Evolutionary conservation across 2,113 vertebrate genomes (phyloP).

Genomic region (Pyrgilauda ruficollis): DNA sequence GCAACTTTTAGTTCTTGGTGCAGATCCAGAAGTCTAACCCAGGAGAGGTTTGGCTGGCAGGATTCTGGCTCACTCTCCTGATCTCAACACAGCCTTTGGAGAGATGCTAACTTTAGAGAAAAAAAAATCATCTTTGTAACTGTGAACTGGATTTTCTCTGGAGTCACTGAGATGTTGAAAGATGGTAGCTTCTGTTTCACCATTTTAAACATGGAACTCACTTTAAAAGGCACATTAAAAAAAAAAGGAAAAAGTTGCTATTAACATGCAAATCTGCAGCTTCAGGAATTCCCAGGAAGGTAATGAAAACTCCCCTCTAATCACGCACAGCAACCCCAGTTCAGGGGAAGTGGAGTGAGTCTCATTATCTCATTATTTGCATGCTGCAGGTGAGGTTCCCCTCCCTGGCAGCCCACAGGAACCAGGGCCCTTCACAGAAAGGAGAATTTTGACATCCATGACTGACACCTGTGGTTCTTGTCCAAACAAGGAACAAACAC

Average conservation of each 20-base stretch:
- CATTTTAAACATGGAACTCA: not conserved
- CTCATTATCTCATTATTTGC: not conserved
- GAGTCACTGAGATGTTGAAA: not conserved
- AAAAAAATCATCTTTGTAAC: not conserved
- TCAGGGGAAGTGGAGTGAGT: not conserved
- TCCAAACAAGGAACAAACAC: not conserved
- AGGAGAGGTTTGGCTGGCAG: not conserved
- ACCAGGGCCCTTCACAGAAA: not conserved
- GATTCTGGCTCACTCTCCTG: not conserved
- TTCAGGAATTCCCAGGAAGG: not conserved
- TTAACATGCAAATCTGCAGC: not conserved
- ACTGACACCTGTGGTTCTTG: not conserved
- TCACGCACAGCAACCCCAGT: not conserved
- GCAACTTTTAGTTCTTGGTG: not conserved
- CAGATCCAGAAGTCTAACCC: not conserved
- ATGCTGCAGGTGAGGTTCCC: not conserved
- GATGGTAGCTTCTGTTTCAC: not conserved
- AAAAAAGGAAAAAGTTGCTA: not conserved
- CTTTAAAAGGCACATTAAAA: not conserved
- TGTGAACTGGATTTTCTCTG: not conserved
- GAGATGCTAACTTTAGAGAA: not conserved
- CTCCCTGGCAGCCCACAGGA: not conserved
- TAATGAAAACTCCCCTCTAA: not conserved
- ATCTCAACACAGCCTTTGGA: not conserved
- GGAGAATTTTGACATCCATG: not conserved